A percentile compares a stretch with the other conserved stretches of the same genome.
phyloP scores from a whole-genome alignment of 2,888 invertebrate species.

The Yponomeuta malinellus region DNA sequence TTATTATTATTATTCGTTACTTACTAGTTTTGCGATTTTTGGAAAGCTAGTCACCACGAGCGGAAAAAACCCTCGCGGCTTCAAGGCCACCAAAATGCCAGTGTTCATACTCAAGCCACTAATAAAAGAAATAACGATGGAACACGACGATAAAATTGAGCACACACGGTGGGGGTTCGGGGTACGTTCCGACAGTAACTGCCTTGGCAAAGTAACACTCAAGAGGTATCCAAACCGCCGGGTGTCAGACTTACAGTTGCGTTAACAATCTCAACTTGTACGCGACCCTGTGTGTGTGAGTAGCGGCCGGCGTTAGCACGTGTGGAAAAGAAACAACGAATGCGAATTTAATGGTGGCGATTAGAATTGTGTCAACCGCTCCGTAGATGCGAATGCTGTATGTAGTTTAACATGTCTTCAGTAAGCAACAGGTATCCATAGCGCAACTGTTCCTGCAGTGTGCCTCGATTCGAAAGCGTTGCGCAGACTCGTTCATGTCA shows the following conservation, averaged over 20 bases:
- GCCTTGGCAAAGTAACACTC: constrained; percentile 6
- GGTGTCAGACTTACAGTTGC: constrained; percentile 73
- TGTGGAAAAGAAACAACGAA: constrained; percentile 67
- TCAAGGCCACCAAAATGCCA: not conserved
- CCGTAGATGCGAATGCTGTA: not conserved
- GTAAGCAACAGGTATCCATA: constrained; percentile 3
- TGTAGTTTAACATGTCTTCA: not conserved
- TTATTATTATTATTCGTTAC: too few relatives aligned
- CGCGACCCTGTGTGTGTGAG: constrained; percentile 64
- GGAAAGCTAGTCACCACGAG: too few relatives aligned
- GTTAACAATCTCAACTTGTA: constrained; percentile 72
- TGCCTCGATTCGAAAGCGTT: constrained; percentile 41
- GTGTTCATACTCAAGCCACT: not conserved
- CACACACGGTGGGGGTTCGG: not conserved
- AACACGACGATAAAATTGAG: constrained; percentile 2
- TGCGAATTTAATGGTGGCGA: not conserved
- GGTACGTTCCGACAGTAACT: constrained; percentile 2
- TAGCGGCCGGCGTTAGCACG: constrained; percentile 55
- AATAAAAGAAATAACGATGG: constrained; percentile 10
- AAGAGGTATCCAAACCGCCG: constrained; percentile 28
- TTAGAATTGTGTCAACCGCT: not conserved
- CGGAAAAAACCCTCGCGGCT: too few relatives aligned
- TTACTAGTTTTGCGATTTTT: too few relatives aligned
- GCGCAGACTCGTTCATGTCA: constrained; percentile 37
- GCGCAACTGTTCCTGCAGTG: not conserved